Evolutionary conservation across 2,113 vertebrate genomes (phyloP).

Genomic region (Aleadryas rufinucha): DNA sequence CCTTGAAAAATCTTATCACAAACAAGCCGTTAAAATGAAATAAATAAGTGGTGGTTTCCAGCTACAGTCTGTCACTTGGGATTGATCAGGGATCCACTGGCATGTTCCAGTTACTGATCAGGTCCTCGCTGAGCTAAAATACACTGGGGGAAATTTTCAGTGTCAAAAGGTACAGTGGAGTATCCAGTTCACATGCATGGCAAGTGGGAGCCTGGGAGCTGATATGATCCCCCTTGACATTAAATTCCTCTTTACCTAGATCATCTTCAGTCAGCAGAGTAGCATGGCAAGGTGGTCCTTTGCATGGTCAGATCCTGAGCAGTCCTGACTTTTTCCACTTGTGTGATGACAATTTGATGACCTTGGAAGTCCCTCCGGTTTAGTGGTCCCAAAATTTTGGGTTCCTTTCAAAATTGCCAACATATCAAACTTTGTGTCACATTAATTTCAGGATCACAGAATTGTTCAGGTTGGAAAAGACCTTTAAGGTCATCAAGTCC

Average conservation of each 20-base stretch:
- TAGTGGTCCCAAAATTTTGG: not conserved
- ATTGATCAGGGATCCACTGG: not conserved
- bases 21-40: not conserved
- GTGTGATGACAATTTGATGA: not conserved
- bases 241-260: not conserved
- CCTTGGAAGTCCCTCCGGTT: not conserved
- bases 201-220: not conserved
- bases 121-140: not conserved
- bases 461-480: not conserved
- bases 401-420: not conserved
- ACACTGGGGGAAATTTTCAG: not conserved
- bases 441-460: not conserved
- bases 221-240: not conserved
- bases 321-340: not conserved
- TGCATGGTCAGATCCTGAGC: not conserved
- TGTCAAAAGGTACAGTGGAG: not conserved
- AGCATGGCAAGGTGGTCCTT: not conserved
- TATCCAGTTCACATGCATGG: not conserved
- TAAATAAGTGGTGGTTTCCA: not conserved
- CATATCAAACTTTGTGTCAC: not conserved
- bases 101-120: not conserved
- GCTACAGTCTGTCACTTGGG: not conserved
- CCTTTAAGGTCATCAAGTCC: not conserved
- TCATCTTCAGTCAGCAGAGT: not conserved
- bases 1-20: conserved; percentile 36